Evolutionary conservation across 2,113 vertebrate genomes (phyloP).

Genomic region (Myrmecobius fasciatus): DNA sequence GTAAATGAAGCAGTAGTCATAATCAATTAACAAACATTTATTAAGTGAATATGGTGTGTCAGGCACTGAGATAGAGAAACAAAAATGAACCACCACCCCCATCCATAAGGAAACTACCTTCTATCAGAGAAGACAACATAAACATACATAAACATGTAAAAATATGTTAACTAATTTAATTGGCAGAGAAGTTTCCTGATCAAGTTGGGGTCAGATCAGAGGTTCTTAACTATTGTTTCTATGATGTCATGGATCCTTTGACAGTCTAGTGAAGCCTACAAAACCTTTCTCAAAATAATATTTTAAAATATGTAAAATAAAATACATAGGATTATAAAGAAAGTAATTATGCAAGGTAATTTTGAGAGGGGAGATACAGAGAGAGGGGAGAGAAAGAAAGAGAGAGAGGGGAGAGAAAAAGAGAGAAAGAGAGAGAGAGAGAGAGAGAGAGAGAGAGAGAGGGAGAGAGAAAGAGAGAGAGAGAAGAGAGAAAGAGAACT

Average conservation of each 20-base stretch:
- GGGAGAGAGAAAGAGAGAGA: too few relatives aligned
- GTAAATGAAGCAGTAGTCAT: not conserved
- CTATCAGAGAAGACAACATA: not conserved
- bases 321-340: not conserved
- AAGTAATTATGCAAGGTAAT: too few relatives aligned
- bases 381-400: too few relatives aligned
- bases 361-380: too few relatives aligned
- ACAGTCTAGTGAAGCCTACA: not conserved
- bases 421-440: too few relatives aligned
- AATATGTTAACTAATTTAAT: not conserved
- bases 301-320: not conserved
- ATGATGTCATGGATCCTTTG: not conserved
- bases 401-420: too few relatives aligned
- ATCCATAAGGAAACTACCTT: not conserved
- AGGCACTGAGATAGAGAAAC: not conserved
- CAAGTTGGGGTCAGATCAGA: not conserved
- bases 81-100: not conserved
- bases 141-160: not conserved
- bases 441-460: too few relatives aligned
- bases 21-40: not conserved
- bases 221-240: not conserved
- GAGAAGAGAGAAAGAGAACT: not conserved
- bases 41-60: not conserved
- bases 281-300: not conserved
- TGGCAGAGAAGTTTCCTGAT: not conserved